Evolutionary conservation across 2,888 invertebrate species (phyloP), one percentile per base, ranked within the genome.

Genomic region (Drosophila algonquin): DNA sequence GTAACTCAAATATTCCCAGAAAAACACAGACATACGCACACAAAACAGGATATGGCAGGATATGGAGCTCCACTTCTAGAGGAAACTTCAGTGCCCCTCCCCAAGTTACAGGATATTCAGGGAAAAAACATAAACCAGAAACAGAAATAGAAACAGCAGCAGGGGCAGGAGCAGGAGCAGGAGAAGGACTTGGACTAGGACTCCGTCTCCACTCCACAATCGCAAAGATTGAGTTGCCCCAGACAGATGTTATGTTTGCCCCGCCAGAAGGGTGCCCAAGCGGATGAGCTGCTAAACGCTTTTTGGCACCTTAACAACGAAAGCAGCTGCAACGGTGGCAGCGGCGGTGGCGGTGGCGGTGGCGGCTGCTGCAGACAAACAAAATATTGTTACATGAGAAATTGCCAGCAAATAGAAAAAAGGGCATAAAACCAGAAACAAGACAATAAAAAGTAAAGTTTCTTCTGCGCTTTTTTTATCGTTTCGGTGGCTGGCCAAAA

Each of bases 261-360:
- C 10, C 50, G 69, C 69, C 69, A 67, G 51, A 44, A 45, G 69
- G 50, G 7, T 68, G 30, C 48, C 68, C 48, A 57, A 53, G 76
- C 74, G 56, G 57, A 81, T 79, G 71, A 81, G 68, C 73, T 65
- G 65, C 54, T 63, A 76, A 77, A 69, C 61, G 58, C 61, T 80
- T 75, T 35, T 80, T 78, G 76, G 73, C 83, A 88, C 80, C 83
- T 86, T 71, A 76, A 80, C 87, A 86, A 71, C 68, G 54, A 76
- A 75, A 84, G 77, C 82, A 87, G 67, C 83, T 81, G 81, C 85
- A 73, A 14, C 47, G 32, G 52, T 55, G 27, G 69, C 24, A 5
- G 24, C 24, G 4, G 2, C 21, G 81, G 67, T 80, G 85, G 81
- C 81, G 56, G 45, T 56, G 27, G 51, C 62, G 85, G 81, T 79